These are phyloP conservation scores for Macrochelys suwanniensis DNA, from an alignment of 2,797 vertebrate species.

Conservation along the genomic window DNA sequence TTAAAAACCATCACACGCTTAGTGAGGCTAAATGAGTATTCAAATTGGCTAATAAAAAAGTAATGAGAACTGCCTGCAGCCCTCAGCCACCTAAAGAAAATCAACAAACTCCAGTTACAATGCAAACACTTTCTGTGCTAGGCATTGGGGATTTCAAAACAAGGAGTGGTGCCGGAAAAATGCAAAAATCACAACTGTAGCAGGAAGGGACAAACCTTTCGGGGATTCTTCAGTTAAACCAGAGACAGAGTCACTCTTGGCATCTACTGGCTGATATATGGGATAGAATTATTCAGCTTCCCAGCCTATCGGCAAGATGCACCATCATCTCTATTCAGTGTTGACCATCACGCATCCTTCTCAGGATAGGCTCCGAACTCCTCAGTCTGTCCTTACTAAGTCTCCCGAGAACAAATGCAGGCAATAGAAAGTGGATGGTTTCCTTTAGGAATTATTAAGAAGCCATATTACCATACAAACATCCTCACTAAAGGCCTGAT, in stretches of 20 bases:
- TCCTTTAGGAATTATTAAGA: background rate
- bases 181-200: background rate
- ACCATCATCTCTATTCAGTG: background rate
- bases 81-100: conserved; percentile 73
- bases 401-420: background rate
- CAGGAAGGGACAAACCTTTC: background rate
- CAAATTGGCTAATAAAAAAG: conserved; percentile 77
- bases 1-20: conserved; percentile 51
- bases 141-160: conserved; percentile 50
- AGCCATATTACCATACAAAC: background rate
- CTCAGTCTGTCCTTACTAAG: background rate
- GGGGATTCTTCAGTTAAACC: background rate
- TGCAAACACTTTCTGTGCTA: background rate
- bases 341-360: background rate
- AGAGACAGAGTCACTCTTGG: background rate
- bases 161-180: background rate
- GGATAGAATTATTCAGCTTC: background rate
- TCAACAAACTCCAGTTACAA: conserved; percentile 67
- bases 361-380: too few relatives aligned
- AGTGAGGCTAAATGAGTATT: conserved; percentile 73
- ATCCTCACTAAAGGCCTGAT: background rate
- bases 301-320: background rate
- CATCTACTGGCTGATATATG: background rate
- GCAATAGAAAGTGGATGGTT: background rate
- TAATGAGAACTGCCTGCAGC: conserved; percentile 76